phyloP scores from a whole-genome alignment of 1,140 invertebrate genomes.

The Zaprionus tsacasi region DNA sequence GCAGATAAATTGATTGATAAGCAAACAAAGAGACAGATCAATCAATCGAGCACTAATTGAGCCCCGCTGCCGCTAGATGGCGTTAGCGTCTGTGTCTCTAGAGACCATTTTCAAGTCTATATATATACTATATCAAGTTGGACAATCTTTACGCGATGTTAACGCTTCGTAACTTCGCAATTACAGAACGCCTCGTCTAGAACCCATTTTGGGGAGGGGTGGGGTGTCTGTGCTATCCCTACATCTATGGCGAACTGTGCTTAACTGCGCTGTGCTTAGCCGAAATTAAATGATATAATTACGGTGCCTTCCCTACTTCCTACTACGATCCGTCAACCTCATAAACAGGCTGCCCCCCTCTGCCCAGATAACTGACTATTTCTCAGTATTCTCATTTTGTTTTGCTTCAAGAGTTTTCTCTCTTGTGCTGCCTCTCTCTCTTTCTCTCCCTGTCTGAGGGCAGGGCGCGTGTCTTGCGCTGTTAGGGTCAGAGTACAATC shows the following conservation, averaged over 20 bases:
- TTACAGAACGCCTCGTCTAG: conserved; percentile 39
- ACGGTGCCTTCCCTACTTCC: conserved; percentile 49
- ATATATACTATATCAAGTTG: conserved; percentile 50
- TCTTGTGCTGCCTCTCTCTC: not conserved
- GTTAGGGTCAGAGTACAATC: conserved; percentile 34
- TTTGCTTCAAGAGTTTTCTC: conserved; percentile 70
- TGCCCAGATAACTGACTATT: not conserved
- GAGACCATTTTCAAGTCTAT: conserved; percentile 29
- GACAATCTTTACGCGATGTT: conserved; percentile 74
- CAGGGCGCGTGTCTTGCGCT: conserved; percentile 30
- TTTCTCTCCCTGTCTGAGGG: conserved; percentile 41
- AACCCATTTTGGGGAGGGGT: not conserved
- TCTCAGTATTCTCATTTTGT: conserved; percentile 32
- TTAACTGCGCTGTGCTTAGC: conserved; percentile 47
- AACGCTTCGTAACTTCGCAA: conserved; percentile 72
- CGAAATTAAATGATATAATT: conserved; percentile 77
- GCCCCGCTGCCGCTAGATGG: conserved; percentile 22
- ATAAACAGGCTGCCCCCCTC: conserved; percentile 12
- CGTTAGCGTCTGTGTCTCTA: conserved; percentile 28
- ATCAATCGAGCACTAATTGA: conserved; percentile 45
- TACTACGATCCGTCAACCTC: conserved; percentile 17
- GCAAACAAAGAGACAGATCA: conserved; percentile 32
- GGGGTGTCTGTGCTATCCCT: no score
- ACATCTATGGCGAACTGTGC: no score
- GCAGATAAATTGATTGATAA: conserved; percentile 52